Evolutionary conservation across 2,797 vertebrate species (phyloP).

Genomic region (Macroramphosus scolopax): DNA sequence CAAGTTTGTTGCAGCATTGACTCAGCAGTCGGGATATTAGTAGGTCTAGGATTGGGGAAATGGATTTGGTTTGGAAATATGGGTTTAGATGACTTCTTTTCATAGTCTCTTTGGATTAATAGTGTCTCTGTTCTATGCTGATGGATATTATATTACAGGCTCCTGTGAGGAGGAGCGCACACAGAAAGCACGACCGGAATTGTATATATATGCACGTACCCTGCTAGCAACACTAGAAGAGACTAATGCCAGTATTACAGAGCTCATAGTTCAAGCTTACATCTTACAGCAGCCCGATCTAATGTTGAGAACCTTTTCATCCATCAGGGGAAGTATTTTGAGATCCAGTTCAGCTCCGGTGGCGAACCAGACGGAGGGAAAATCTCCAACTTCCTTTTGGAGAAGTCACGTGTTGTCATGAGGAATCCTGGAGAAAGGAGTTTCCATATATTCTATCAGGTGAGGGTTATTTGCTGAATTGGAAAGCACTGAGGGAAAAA

Average conservation of each 20-base stretch:
- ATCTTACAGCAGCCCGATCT: constrained; percentile 22
- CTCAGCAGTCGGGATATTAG: constrained; percentile 20
- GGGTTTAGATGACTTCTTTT: constrained; percentile 21
- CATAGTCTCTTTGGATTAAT: constrained; percentile 42
- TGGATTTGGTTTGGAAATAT: constrained; percentile 29
- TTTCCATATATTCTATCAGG: constrained; percentile 98
- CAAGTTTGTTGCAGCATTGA: no score
- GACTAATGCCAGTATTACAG: constrained; percentile 31
- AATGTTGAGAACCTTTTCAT: constrained; percentile 49
- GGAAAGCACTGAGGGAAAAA: constrained; percentile 18
- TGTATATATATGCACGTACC: constrained; percentile 15
- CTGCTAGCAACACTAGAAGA: no score
- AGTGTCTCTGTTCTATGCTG: constrained; percentile 34
- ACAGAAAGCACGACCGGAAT: constrained; percentile 22
- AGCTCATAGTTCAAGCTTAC: constrained; percentile 20
- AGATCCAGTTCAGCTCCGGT: constrained; percentile 97
- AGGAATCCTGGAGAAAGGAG: constrained; percentile 94
- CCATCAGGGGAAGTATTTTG: constrained; percentile 94
- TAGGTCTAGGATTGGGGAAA: constrained; percentile 18
- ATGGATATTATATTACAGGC: constrained; percentile 41
- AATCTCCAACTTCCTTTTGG: constrained; percentile 96
- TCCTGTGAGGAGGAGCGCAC: constrained; percentile 33
- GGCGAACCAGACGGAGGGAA: constrained; percentile 95
- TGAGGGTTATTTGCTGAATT: constrained; percentile 59
- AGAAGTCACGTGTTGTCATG: constrained; percentile 94